Base-by-base conservation (phyloP, 2,888 invertebrate genomes). In the Steinernema carpocapsae region DNA sequence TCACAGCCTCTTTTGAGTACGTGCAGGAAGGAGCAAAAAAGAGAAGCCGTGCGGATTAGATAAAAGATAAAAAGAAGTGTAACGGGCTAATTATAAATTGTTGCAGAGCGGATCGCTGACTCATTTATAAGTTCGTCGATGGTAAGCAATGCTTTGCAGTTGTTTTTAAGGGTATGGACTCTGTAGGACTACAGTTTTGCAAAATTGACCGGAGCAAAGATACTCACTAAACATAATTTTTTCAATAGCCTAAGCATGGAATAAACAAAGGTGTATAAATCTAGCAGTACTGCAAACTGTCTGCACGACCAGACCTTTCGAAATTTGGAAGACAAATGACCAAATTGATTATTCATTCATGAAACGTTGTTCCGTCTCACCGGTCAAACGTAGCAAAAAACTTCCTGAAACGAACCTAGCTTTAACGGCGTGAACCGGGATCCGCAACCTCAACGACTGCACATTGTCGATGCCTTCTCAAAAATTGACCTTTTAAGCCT, bases 331-430 rank as follows among this genome's bases (percentile, higher is more conserved):
- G 22, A 17, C 56, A 56, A 26, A 26, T 17, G 24, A 4, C 24
- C 10, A 19, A n/a, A 56, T 56, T 17, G 26, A 17, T 56, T 56
- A 56, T 56, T 22, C 26, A 56, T 56, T 22, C 56, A 56, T 56
- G 56, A 26, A 56, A 56, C 56, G 17, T 26, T 19, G n/a, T n/a
- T n/a, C n/a, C n/a, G n/a, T n/a, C 26, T 4, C 26, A 24, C 24
- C 56, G 26, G 24, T 2, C 24, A 56, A 3, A 3, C 4, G 22
- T 22, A 7, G 22, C 6, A 26, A 51, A 56, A 56, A 56, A 56
- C 26, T 14, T 56, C 12, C 22, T 24, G 26, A 56, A 14, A 43
- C n/a, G n/a, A n/a, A n/a, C n/a, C n/a, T n/a, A n/a, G n/a, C n/a
- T n/a, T n/a, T n/a, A n/a, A n/a, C n/a, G n/a, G n/a, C n/a, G n/a